Percentiles rank a stretch among this genome's conserved stretches.
Conservation (phyloP, 2,797 vertebrate species). For the Dermochelys coriacea region DNA sequence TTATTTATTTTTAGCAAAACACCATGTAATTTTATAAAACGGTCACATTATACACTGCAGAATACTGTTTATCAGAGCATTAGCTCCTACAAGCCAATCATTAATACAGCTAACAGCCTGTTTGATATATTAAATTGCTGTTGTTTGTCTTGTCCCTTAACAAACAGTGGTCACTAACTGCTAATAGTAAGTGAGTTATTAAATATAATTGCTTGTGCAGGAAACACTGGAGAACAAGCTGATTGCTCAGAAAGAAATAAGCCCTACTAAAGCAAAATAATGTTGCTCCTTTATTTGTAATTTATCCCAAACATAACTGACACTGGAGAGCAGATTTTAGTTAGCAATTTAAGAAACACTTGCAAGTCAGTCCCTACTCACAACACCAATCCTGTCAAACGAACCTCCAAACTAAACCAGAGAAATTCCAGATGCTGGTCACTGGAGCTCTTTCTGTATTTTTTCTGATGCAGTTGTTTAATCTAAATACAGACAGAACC, state of each 20-base stretch:
- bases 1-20: constrained; percentile 58
- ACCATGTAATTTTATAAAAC: constrained; percentile 61
- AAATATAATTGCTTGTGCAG: constrained; percentile 65
- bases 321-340: neutral
- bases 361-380: neutral
- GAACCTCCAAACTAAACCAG: neutral
- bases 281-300: constrained; percentile 56
- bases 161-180: constrained; percentile 73
- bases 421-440: neutral
- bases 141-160: constrained; percentile 75
- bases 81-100: constrained; percentile 64
- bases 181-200: constrained; percentile 71
- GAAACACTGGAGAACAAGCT: constrained; percentile 67
- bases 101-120: constrained; percentile 69
- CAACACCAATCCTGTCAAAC: neutral
- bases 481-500: neutral
- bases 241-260: constrained; percentile 36
- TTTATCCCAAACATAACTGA: constrained; percentile 9
- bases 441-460: neutral
- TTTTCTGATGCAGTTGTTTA: neutral
- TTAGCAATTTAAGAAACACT: neutral
- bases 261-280: neutral
- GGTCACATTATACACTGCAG: constrained; percentile 59
- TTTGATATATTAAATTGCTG: constrained; percentile 67
- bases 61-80: constrained; percentile 71